Evolutionary conservation across 2,797 vertebrate species (phyloP).

Genomic region (Onychomys arenicola): DNA sequence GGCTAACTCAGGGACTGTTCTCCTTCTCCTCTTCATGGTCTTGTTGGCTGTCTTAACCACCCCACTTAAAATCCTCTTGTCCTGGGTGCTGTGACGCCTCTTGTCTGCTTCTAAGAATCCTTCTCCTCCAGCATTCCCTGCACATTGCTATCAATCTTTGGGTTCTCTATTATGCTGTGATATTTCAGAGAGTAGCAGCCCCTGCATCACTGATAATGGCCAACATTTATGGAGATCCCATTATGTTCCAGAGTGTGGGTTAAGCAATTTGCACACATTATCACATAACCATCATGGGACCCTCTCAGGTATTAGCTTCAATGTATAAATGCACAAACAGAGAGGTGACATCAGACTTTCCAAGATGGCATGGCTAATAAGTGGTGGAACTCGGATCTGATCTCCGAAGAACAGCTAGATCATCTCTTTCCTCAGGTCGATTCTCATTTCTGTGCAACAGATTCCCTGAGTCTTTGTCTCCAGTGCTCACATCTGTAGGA

Average conservation of each 20-base stretch:
- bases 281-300: background rate
- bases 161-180: background rate
- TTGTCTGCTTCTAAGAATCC: background rate
- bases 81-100: background rate
- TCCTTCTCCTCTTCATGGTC: background rate
- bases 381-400: background rate
- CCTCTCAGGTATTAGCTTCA: background rate
- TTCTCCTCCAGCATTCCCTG: background rate
- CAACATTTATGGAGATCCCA: background rate
- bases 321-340: background rate
- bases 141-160: background rate
- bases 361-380: background rate
- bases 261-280: background rate
- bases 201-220: background rate
- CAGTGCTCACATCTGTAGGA: background rate
- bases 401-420: background rate
- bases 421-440: background rate
- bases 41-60: background rate
- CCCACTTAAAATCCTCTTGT: background rate
- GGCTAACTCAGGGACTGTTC: background rate
- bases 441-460: background rate
- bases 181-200: background rate
- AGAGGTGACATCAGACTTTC: background rate
- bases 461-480: background rate
- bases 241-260: background rate